Percentiles rank a stretch among this genome's conserved stretches.
These are phyloP conservation scores for Acronicta aceris DNA, from an alignment of 2,888 invertebrate genomes.

Conservation along the genomic window DNA sequence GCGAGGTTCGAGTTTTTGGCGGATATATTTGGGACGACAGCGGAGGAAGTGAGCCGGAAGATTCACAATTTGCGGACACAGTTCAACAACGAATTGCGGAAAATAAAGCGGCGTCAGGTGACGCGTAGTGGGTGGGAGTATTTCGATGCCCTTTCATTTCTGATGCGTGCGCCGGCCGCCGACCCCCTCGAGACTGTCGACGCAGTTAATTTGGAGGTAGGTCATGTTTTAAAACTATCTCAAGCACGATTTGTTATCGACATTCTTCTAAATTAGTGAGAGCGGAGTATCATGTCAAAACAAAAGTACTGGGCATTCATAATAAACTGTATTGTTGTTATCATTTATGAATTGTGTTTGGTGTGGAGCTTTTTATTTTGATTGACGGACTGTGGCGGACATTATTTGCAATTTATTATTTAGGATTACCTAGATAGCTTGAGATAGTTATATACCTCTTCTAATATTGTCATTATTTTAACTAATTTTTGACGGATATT, in stretches of 20 bases:
- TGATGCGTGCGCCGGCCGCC: constrained; percentile 67
- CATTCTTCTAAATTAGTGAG: constrained; percentile 16
- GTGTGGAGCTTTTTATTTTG: too few species aligned
- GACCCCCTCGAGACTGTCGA: constrained; percentile 74
- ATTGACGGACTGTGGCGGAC: background rate
- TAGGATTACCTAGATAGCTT: too few species aligned
- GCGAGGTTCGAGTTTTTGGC: constrained; percentile 75
- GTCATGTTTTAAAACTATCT: constrained; percentile 17
- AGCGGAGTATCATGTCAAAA: constrained; percentile 4
- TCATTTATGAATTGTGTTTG: background rate
- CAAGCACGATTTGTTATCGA: constrained; percentile 5
- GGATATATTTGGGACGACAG: constrained; percentile 74
- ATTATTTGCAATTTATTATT: too few species aligned
- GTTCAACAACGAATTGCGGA: constrained; percentile 82
- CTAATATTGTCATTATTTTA: too few species aligned
- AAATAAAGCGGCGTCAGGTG: constrained; percentile 76
- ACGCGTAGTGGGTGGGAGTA: constrained; percentile 80
- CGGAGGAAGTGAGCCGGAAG: constrained; percentile 81
- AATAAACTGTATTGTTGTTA: background rate
- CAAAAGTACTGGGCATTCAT: background rate
- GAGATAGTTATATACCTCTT: too few species aligned
- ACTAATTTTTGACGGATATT: too few species aligned
- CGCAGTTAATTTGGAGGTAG: constrained; percentile 80
- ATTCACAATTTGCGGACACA: constrained; percentile 83
- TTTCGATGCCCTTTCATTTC: constrained; percentile 80